phyloP scores from a whole-genome alignment of 1,140 invertebrate genomes.

The Aphaenogaster rudis region DNA sequence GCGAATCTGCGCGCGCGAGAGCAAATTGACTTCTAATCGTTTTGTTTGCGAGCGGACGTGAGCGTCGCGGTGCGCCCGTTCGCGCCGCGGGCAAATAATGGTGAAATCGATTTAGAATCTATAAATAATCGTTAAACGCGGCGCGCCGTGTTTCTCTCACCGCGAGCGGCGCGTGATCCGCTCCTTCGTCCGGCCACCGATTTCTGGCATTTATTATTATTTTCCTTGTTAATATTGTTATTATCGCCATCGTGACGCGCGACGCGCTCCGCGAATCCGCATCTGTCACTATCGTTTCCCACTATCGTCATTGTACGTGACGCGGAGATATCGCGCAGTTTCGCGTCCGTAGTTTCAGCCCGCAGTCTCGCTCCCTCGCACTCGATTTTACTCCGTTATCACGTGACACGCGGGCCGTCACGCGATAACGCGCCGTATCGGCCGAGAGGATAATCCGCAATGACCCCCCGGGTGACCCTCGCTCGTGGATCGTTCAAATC shows the following conservation, averaged over 20 bases:
- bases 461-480: constrained; percentile 3
- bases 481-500: neutral
- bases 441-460: constrained; percentile 47
- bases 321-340: constrained; percentile 30
- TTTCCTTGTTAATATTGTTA: neutral
- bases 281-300: neutral
- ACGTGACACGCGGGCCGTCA: neutral
- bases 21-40: constrained; percentile 57
- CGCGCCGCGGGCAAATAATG: constrained; percentile 11
- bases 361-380: neutral
- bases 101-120: constrained; percentile 40
- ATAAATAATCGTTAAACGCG: constrained; percentile 38
- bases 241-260: neutral
- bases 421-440: constrained; percentile 46
- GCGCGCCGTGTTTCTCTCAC: neutral
- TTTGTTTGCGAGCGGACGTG: constrained; percentile 59
- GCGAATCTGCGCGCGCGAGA: neutral
- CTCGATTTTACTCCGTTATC: constrained; percentile 20
- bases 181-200: neutral
- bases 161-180: neutral
- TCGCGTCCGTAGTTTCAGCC: neutral
- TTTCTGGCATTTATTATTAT: constrained; percentile 17
- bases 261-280: neutral
- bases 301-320: neutral
- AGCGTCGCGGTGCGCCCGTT: neutral